A percentile compares a stretch with the other conserved stretches of the same genome.
phyloP scores from a whole-genome alignment of 2,113 vertebrate genomes.

The Hystrix brachyura region DNA sequence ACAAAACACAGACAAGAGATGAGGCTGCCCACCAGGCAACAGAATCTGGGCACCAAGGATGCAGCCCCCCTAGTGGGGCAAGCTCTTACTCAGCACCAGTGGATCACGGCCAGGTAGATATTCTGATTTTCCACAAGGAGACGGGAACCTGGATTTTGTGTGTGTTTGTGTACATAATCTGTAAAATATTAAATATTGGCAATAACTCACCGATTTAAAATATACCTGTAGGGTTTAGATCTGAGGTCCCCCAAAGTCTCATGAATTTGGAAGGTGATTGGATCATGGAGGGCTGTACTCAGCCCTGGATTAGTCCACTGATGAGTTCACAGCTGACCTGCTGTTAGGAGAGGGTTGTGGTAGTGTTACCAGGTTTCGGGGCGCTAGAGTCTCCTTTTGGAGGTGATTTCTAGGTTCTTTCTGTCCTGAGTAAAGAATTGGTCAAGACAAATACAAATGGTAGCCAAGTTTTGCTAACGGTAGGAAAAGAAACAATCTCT shows the following conservation, averaged over 20 bases:
- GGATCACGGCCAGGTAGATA: not conserved
- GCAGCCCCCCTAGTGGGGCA: not conserved
- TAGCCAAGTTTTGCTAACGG: not conserved
- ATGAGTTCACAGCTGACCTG: not conserved
- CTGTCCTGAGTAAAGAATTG: not conserved
- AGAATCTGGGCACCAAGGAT: not conserved
- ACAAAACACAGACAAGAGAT: conserved; percentile 3
- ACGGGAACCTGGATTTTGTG: not conserved
- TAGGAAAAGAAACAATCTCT: not conserved
- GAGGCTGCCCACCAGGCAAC: not conserved
- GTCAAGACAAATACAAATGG: not conserved
- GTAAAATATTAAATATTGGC: not conserved
- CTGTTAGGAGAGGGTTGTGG: not conserved
- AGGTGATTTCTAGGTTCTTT: not conserved
- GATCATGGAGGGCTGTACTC: not conserved
- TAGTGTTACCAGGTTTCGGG: not conserved
- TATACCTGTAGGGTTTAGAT: not conserved
- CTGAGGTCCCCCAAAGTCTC: not conserved
- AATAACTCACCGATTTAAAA: conserved; percentile 29
- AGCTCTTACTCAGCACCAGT: not conserved
- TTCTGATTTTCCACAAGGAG: conserved; percentile 1
- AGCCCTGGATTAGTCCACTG: not conserved
- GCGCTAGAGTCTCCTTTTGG: not conserved
- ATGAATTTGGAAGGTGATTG: not conserved
- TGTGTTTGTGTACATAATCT: not conserved